A percentile compares a stretch with the other conserved stretches of the same genome.
Evolutionary conservation across 2,113 vertebrate species (phyloP).

Genomic region (Bufo bufo): DNA sequence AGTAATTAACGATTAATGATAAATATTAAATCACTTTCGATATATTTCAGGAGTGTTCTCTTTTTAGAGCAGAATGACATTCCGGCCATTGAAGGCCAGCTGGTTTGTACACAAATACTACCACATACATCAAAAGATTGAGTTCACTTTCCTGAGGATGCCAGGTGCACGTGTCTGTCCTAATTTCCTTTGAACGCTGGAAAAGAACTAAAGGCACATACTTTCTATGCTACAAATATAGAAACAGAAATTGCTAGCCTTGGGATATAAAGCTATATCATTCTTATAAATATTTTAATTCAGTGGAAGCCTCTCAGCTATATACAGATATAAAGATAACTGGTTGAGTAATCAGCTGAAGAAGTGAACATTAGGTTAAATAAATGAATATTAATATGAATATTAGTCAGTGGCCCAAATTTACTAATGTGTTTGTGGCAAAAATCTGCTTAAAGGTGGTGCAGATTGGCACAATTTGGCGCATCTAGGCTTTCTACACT

Average conservation of each 20-base stretch:
- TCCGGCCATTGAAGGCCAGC: not conserved
- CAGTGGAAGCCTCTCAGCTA: slow-evolving; percentile 27
- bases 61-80: slow-evolving; percentile 1
- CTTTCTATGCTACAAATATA: slow-evolving; percentile 39
- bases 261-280: slow-evolving; percentile 39
- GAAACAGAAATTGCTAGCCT: slow-evolving; percentile 13
- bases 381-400: not conserved
- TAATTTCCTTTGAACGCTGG: slow-evolving; percentile 32
- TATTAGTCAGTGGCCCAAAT: too few species aligned
- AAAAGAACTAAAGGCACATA: not conserved
- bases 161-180: slow-evolving; percentile 35
- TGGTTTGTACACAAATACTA: slow-evolving; percentile 1
- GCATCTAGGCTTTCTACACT: too few species aligned
- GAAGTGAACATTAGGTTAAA: not conserved
- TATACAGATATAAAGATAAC: slow-evolving; percentile 7
- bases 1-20: not conserved
- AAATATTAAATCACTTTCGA: not conserved
- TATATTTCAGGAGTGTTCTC: slow-evolving; percentile 30
- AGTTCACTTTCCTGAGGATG: not conserved
- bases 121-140: slow-evolving; percentile 1
- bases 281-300: slow-evolving; percentile 47
- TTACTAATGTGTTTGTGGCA: too few species aligned
- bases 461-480: too few species aligned
- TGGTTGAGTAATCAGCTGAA: not conserved
- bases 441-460: too few species aligned